These are phyloP conservation scores for Lepus europaeus DNA, from an alignment of 2,113 vertebrate genomes.

Conservation along the genomic window DNA sequence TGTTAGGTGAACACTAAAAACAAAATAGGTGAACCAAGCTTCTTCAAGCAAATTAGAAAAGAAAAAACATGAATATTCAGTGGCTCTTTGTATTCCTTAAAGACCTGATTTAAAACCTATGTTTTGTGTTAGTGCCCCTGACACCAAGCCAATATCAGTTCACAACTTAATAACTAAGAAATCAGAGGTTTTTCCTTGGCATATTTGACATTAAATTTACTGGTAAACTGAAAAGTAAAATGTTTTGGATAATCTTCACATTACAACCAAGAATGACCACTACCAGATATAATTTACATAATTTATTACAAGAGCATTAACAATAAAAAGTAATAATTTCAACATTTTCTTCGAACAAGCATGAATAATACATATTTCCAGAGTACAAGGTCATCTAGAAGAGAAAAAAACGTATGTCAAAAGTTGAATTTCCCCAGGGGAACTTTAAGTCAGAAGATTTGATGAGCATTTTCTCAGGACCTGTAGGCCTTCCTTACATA, in stretches of 20 bases:
- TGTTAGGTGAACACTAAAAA: slow-evolving; percentile 39
- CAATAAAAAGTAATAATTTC: background rate
- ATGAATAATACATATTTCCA: background rate
- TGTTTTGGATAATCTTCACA: background rate
- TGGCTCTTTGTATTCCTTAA: background rate
- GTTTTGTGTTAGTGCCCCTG: background rate
- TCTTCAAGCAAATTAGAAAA: slow-evolving; percentile 33
- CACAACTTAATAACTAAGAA: background rate
- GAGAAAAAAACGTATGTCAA: background rate
- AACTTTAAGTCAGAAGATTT: slow-evolving; percentile 1
- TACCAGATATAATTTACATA: slow-evolving; percentile 12
- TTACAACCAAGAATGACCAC: background rate
- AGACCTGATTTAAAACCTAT: background rate
- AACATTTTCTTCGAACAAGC: background rate
- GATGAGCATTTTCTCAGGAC: background rate
- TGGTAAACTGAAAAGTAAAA: background rate
- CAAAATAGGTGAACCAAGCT: slow-evolving; percentile 20
- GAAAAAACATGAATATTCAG: background rate
- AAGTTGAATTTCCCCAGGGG: background rate
- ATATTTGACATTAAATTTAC: background rate
- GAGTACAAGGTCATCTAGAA: background rate
- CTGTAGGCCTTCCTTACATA: background rate
- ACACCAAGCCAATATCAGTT: background rate
- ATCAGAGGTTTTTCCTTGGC: background rate
- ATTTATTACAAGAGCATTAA: background rate